A percentile compares a stretch with the other conserved stretches of the same genome.
Evolutionary conservation across 2,888 invertebrate genomes (phyloP).

Genomic region (Timandra comae): DNA sequence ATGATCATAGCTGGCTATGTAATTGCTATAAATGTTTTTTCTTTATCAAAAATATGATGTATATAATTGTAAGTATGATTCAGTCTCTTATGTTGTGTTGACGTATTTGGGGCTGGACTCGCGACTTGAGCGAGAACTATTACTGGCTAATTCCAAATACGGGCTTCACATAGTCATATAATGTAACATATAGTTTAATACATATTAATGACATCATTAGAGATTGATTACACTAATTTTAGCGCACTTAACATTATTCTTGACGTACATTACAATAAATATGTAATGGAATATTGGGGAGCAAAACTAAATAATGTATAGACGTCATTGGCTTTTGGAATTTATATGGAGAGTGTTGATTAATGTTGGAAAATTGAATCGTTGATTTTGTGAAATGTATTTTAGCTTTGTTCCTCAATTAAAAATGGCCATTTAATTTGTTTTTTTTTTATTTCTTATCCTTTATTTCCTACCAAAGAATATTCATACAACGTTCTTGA

Average conservation of each 20-base stretch:
- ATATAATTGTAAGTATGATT: too few relatives aligned
- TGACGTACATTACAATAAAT: constrained; percentile 49
- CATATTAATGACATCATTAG: constrained; percentile 23
- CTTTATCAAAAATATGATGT: not conserved
- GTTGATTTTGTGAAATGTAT: constrained; percentile 33
- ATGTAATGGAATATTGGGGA: constrained; percentile 52
- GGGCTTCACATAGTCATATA: constrained; percentile 20
- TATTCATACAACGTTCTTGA: too few relatives aligned
- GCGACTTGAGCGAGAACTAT: not conserved
- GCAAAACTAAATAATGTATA: constrained; percentile 56
- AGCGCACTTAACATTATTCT: constrained; percentile 21
- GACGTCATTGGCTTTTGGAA: constrained; percentile 28
- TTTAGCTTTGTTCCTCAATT: constrained; percentile 70
- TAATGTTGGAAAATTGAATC: constrained; percentile 23
- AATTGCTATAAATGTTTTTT: not conserved
- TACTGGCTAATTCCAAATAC: not conserved
- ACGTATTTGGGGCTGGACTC: not conserved
- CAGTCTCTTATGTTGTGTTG: not conserved
- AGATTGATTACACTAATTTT: too few relatives aligned
- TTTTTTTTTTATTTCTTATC: constrained; percentile 10
- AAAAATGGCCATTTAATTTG: constrained; percentile 32
- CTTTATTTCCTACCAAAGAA: too few relatives aligned
- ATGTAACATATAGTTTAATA: constrained; percentile 32
- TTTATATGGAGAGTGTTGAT: constrained; percentile 32
- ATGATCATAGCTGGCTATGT: constrained; percentile 26